Conservation (phyloP, 2,797 vertebrate species). For the Hypotaenidia philippensis region DNA sequence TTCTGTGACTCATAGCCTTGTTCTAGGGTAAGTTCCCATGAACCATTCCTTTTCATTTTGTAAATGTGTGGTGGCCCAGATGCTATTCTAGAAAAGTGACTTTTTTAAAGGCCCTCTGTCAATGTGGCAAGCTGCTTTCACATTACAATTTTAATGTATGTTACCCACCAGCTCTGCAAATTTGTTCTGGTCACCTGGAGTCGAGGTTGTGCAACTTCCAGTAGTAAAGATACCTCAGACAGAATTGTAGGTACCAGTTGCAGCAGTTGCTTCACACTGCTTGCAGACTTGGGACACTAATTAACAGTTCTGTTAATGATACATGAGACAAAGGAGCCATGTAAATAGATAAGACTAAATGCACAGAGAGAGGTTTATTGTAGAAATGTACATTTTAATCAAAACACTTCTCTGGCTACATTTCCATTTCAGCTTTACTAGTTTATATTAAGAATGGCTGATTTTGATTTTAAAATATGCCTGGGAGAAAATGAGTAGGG, state of each 20-base stretch:
- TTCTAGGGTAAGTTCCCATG: background rate
- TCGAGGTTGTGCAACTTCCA: background rate
- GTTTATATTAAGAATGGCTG: background rate
- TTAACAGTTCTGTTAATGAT: constrained; percentile 44
- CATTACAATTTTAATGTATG: background rate
- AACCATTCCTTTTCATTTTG: background rate
- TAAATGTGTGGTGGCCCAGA: background rate
- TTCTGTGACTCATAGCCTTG: background rate
- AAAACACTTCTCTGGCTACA: background rate
- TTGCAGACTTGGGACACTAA: background rate
- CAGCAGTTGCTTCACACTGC: background rate
- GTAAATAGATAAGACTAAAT: background rate
- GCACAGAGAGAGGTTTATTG: background rate
- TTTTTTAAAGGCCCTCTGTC: background rate
- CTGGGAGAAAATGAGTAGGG: background rate
- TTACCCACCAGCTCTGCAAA: background rate
- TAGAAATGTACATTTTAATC: background rate
- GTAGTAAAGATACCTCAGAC: background rate
- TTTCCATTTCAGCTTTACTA: background rate
- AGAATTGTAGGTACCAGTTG: background rate
- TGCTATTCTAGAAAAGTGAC: background rate
- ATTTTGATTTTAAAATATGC: background rate
- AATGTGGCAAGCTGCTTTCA: background rate
- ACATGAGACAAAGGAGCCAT: background rate
- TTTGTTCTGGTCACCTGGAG: background rate